phyloP scores from a whole-genome alignment of 2,797 vertebrate species.

The Bovichtus variegatus region DNA sequence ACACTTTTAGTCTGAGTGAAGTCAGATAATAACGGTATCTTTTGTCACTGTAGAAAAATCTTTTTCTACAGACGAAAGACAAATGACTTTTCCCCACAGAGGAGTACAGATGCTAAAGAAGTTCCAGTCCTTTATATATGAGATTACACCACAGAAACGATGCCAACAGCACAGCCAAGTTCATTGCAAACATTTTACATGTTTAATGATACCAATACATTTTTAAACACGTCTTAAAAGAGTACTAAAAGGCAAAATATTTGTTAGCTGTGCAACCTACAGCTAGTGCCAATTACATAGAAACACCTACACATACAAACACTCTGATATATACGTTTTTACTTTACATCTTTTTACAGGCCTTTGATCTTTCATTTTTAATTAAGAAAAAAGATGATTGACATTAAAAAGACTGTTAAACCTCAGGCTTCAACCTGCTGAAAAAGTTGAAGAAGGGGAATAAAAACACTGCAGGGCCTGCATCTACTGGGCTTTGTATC shows the following conservation, averaged over 20 bases:
- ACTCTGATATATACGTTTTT: constrained; percentile 45
- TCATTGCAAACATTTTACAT: constrained; percentile 53
- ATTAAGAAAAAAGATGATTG: constrained; percentile 13
- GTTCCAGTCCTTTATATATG: neutral
- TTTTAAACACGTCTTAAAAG: constrained; percentile 58
- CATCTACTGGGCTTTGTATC: neutral
- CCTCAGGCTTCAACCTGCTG: constrained; percentile 11
- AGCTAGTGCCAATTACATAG: constrained; percentile 40
- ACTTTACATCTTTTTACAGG: constrained; percentile 59
- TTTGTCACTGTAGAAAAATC: neutral
- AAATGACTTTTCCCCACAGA: neutral
- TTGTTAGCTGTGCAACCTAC: constrained; percentile 37
- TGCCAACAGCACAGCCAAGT: neutral
- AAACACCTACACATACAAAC: constrained; percentile 62
- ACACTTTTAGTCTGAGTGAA: neutral
- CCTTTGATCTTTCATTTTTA: constrained; percentile 18
- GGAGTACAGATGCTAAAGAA: neutral
- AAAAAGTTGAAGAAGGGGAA: neutral
- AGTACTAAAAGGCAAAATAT: constrained; percentile 49
- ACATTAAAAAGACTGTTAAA: constrained; percentile 15
- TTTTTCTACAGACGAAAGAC: neutral
- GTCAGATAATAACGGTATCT: neutral
- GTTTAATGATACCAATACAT: constrained; percentile 64
- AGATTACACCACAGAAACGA: constrained; percentile 22
- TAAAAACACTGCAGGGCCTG: constrained; percentile 1